Evolutionary conservation across 2,113 vertebrate species (phyloP), one percentile per base, ranked within the genome.

Genomic region (Polyodon spathula): DNA sequence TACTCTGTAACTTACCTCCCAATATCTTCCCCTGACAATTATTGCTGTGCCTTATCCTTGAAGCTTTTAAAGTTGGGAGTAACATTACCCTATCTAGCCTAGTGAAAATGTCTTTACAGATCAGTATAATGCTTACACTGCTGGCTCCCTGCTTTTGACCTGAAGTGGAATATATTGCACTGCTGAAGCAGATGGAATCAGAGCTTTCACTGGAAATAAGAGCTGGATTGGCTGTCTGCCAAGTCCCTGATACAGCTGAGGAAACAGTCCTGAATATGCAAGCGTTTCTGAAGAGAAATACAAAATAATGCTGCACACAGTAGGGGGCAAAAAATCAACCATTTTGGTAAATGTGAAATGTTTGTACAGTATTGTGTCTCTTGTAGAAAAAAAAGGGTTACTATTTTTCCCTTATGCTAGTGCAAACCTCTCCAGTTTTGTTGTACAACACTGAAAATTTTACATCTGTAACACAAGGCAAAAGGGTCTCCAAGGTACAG

Each of bases 101-200:
- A 76, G 83, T 72, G 81, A 86, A 86, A 90, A 88, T 75, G 83
- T 89, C 86, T 84, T 84, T 84, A 83, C 85, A 87, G 83, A 87
- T 90, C 86, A 88, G 78, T 74, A 82, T 84, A 79, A 89, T 84
- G 83, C 82, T 89, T 85, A 87, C 88, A 80, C 81, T 68, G 59
- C 79, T 69, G 74, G 73, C 84, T 87, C 73, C 75, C 78, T 70
- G 79, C 75, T 88, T 89, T 83, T 89, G 85, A 89, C 86, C 84
- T 77, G 78, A 79, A 84, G 84, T 85, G 77, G 76, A 86, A 83
- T 86, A 85, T 71, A 83, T 78, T 72, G 82, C 73, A 4, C 66
- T 76, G 72, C 74, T 68, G 71, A 77, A 86, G 78, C 84, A 85
- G 86, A 90, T 88, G 85, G 78, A 80, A 80, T 85, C 80, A 73